Base-by-base conservation (phyloP, 2,888 invertebrate species). In the Dasypogon diadema region DNA sequence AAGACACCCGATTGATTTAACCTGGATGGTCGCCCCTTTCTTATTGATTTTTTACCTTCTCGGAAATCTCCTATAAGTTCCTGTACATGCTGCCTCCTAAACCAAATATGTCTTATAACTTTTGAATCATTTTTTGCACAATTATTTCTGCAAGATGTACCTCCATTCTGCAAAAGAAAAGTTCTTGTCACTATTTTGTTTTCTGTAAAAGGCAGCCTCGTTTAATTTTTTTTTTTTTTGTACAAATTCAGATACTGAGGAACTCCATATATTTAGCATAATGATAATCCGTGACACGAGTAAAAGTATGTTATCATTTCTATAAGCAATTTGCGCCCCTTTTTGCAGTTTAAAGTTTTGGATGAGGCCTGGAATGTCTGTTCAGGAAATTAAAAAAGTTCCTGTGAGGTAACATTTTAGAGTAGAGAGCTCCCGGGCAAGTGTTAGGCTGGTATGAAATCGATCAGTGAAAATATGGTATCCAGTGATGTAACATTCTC, bases 141-240 rank as follows among this genome's bases (percentile, higher is more conserved):
- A 12, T 46, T 46, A 5, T 14, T 46, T 46, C 2, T n/a, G n/a
- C 46, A 46, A 46, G 5, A 46, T 12, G 12, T 46, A 46, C 46
- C 46, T 46, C 46, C 46, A 46, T 46, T 46, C 46, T n/a, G 8
- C 3, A 46, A 46, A 46, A 14, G n/a, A 46, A 46, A n/a, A 46
- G 14, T n/a, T 46, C n/a, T 12, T 12, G 46, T n/a, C 46, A 46
- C 46, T n/a, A 46, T 12, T 46, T 46, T 46, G 12, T 46, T 46
- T 46, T 46, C 46, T n/a, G 46, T 46, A n/a, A 46, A 46, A 46
- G n/a, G n/a, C 46, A 46, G n/a, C n/a, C n/a, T n/a, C n/a, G n/a
- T n/a, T n/a, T n/a, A n/a, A 37, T 37, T 37, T 37, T 37, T 10
- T 10, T 8, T 37, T 37, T 37, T 37, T 37, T 37, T 8, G 5